phyloP scores from a whole-genome alignment of 92 coral and sea anemone genomes.

The Phenganax stokvisi region DNA sequence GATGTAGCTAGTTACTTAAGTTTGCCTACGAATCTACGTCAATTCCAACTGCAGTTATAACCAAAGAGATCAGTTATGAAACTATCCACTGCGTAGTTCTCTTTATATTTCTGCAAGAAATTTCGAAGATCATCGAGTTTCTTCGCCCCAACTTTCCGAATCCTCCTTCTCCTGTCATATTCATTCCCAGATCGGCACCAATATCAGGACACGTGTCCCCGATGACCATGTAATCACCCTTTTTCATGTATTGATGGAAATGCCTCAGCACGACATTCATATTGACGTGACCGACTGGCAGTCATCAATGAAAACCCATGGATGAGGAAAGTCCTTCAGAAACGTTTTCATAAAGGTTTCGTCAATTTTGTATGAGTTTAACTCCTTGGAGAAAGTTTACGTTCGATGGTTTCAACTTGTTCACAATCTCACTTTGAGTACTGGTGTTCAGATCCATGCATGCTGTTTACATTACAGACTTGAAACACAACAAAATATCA shows the following conservation, averaged over 20 bases:
- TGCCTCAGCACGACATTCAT: slow-evolving; percentile 34
- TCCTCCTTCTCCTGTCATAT: neutral
- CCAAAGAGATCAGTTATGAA: slow-evolving; percentile 42
- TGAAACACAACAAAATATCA: no score
- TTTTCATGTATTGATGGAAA: slow-evolving; percentile 25
- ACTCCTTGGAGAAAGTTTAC: slow-evolving; percentile 41
- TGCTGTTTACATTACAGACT: slow-evolving; percentile 12
- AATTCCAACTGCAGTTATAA: slow-evolving; percentile 40
- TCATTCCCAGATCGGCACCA: slow-evolving; percentile 2
- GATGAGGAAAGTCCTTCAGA: slow-evolving; percentile 36
- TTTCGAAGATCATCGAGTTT: slow-evolving; percentile 18
- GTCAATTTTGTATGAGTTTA: slow-evolving; percentile 33
- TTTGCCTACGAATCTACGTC: slow-evolving; percentile 40
- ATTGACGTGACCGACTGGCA: slow-evolving; percentile 33
- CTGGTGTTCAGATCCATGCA: slow-evolving; percentile 25
- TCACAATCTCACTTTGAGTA: slow-evolving; percentile 32
- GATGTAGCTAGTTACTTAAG: slow-evolving; percentile 19
- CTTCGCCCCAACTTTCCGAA: slow-evolving; percentile 22
- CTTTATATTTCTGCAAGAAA: slow-evolving; percentile 38
- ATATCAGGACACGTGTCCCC: slow-evolving; percentile 42
- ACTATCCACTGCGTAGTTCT: slow-evolving; percentile 43
- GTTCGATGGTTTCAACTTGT: slow-evolving; percentile 38
- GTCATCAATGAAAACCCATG: slow-evolving; percentile 46
- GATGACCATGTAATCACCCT: slow-evolving; percentile 36
- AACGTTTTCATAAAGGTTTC: slow-evolving; percentile 36